A percentile compares a stretch with the other conserved stretches of the same genome.
These are phyloP conservation scores for Salvelinus namaycush DNA, from an alignment of 2,113 vertebrate species.

Conservation along the genomic window DNA sequence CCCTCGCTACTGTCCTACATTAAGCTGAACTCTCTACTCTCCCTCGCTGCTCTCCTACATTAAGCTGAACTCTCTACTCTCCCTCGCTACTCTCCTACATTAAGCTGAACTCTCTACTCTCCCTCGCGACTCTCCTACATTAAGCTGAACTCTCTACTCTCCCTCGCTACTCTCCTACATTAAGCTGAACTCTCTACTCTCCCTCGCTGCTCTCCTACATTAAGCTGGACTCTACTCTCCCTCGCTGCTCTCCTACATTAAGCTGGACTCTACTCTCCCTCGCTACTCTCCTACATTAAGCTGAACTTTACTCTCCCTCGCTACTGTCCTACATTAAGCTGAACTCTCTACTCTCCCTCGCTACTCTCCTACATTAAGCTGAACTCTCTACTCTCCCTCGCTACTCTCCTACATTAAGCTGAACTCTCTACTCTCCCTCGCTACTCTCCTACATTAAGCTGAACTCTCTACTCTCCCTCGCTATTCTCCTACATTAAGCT, in stretches of 20 bases:
- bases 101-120: slow-evolving; percentile 66
- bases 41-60: slow-evolving; percentile 63
- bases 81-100: slow-evolving; percentile 64
- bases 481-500: slow-evolving; percentile 79
- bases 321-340: slow-evolving; percentile 78
- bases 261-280: slow-evolving; percentile 50
- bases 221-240: slow-evolving; percentile 64
- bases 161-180: slow-evolving; percentile 71
- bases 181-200: slow-evolving; percentile 66
- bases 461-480: not conserved
- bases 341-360: too few relatives aligned
- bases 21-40: slow-evolving; percentile 65
- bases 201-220: slow-evolving; percentile 63
- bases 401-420: slow-evolving; percentile 79
- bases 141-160: slow-evolving; percentile 64
- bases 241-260: slow-evolving; percentile 74
- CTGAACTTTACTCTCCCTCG: slow-evolving; percentile 29
- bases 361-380: slow-evolving; percentile 78
- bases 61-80: slow-evolving; percentile 66
- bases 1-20: slow-evolving; percentile 64
- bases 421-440: not conserved
- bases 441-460: slow-evolving; percentile 78
- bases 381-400: too few relatives aligned
- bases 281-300: slow-evolving; percentile 76
- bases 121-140: slow-evolving; percentile 63